Evolutionary conservation across 2,113 vertebrate genomes (phyloP), one percentile per base, ranked within the genome.

Genomic region (Tragelaphus strepsiceros): DNA sequence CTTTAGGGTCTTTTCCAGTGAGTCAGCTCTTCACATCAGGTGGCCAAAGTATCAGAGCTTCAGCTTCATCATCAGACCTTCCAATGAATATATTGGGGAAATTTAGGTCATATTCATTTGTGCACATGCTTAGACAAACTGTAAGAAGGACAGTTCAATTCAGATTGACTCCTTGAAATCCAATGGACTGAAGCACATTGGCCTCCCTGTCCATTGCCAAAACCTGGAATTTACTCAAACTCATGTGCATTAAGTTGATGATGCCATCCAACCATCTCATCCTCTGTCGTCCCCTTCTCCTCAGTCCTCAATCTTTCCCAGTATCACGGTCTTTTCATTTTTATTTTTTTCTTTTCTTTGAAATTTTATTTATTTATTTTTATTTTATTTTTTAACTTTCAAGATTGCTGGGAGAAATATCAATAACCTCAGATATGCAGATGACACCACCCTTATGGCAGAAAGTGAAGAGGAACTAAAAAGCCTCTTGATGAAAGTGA

Each of bases 171-270:
- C 5, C 1, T 74, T 74, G 35, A 0, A 22, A 74, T 21, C 67
- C 9, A 2, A 39, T 39, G 21, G 10, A 35, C 35, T 39, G 35
- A 5, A 74, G 19, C 5, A 74, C 0, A 0, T 19, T 32, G 35
- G 21, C 21, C 11, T 39, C 35, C 5, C 10, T 74, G 67, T 74
- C 35, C 5, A 22, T 74, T 35, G 24, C 67, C 5, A 24, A 22
- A 0, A 22, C 10, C 35, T 39, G 35, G 35, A 39, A 5, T 39
- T 39, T 39, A 39, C 10, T 74, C 67, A 74, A 74, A 74, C 35
- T 74, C 35, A 74, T 24, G 21, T 5, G 21, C 35, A 74, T 74
- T 39, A 17, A 67, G 64, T 67, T 0, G 64, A 17, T 67, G 32
- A 67, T 21, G 64, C 17, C 32, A 67, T 67, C 64, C 64, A 67